These are phyloP conservation scores for Clivina fossor DNA, from an alignment of 2,888 invertebrate genomes.

Conservation along the genomic window DNA sequence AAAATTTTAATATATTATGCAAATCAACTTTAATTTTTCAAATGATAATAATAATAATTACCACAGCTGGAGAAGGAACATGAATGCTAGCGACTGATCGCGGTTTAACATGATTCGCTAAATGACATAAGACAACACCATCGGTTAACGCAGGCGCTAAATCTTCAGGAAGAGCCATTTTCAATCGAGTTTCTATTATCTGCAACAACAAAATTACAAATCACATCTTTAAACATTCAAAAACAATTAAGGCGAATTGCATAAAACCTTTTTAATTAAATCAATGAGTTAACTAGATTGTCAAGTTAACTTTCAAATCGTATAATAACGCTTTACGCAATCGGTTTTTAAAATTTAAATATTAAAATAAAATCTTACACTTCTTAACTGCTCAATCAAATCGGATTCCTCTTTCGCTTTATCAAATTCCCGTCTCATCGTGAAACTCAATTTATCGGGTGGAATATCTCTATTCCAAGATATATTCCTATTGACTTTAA, in stretches of 20 bases:
- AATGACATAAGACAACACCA: conserved; percentile 91
- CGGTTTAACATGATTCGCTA: conserved; percentile 90
- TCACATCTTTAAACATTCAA: not conserved
- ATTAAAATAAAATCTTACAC: too few relatives aligned
- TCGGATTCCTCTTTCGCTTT: conserved; percentile 88
- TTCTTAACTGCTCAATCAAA: conserved; percentile 78
- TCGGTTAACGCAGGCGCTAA: conserved; percentile 83
- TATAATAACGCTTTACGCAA: too few relatives aligned
- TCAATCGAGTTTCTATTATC: conserved; percentile 88
- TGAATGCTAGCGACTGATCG: conserved; percentile 91
- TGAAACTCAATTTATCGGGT: conserved; percentile 81
- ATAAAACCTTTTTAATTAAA: too few relatives aligned
- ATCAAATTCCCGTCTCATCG: conserved; percentile 89
- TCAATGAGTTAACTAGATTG: too few relatives aligned
- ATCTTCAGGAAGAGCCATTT: conserved; percentile 86
- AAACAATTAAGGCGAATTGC: not conserved
- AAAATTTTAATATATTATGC: conserved; percentile 16
- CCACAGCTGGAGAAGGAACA: conserved; percentile 91
- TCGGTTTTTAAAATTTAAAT: too few relatives aligned
- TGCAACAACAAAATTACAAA: conserved; percentile 50
- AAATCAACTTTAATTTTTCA: too few relatives aligned
- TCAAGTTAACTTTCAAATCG: too few relatives aligned
- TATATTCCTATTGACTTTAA: conserved; percentile 55
- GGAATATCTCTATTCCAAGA: conserved; percentile 74
- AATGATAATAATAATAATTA: conserved; percentile 52